Base-by-base conservation (phyloP, 2,797 vertebrate species). In the Eulemur rubriventer region DNA sequence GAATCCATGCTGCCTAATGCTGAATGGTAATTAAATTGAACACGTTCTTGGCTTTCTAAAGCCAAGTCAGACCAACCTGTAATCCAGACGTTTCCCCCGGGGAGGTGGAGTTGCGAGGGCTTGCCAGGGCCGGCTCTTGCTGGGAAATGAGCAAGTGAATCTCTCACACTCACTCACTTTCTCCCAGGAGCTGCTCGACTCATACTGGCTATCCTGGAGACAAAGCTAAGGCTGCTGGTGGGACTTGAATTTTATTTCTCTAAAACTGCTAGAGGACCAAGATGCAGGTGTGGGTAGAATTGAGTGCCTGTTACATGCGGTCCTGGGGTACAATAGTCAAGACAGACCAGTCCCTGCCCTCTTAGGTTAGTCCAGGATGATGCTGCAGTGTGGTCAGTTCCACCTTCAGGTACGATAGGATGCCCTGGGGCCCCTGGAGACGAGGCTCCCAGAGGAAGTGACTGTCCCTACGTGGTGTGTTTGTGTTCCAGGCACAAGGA, bases 11-110 rank as follows among this genome's bases (percentile, higher is more conserved):
- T 59, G 85, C 93, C 78, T 65, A 57, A 73, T 0, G 6, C 63
- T 70, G 67, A 63, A 33, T 76, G 38, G 61, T 72, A 84, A 84
- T 95, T 92, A 95, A 35, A 38, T 18, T 13, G 69, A 86, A 50
- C 16, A 14, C 28, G 35, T 80, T 89, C 83, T 92, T 57, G 22
- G 65, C 69, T 93, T 95, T 96, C 72, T 79, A 72, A 79, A 86
- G 82, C 91, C 79, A 81, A 94, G 41, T 28, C 16, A 69, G 89
- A 94, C 50, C 57, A 75, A 70, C 78, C 41, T n/a, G 48, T 41
- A 89, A 95, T 83, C 92, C 83, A 33, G 75, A 61, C n/a, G 69
- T 92, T 73, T 95, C 87, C 80, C 90, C 20, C 0, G 16, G 79
- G 67, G 75, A 67, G 48, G 41, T 8, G n/a, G n/a, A 55, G 9